phyloP scores from a whole-genome alignment of 2,888 invertebrate species.

The Xestia sexstrigata region DNA sequence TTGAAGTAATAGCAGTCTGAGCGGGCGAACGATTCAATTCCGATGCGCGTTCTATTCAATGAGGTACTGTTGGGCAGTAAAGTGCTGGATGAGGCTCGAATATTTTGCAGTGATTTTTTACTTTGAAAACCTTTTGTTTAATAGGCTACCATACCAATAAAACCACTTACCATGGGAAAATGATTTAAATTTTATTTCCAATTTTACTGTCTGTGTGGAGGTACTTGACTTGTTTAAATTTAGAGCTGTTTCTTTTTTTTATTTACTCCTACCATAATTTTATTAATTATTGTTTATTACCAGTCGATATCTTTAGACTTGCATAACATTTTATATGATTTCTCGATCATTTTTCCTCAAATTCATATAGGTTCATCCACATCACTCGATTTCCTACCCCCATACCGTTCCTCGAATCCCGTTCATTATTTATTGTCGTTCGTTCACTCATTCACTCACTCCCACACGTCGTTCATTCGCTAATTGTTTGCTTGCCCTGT shows the following conservation, averaged over 20 bases:
- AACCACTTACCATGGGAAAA: neutral
- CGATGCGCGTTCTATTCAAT: constrained; percentile 68
- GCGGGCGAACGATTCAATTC: constrained; percentile 68
- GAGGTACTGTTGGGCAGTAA: constrained; percentile 21
- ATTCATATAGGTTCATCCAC: neutral
- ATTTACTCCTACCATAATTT: neutral
- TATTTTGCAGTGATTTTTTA: neutral
- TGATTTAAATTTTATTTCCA: neutral
- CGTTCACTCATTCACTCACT: constrained; percentile 35
- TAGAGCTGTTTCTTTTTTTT: neutral
- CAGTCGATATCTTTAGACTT: neutral
- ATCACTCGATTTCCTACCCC: neutral
- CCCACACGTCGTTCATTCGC: constrained; percentile 21
- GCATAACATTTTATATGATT: neutral
- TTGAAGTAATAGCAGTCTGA: constrained; percentile 69
- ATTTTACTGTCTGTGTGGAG: neutral
- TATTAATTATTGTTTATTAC: neutral
- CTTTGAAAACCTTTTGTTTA: neutral
- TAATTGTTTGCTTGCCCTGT: constrained; percentile 51
- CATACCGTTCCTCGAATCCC: neutral
- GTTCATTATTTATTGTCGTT: constrained; percentile 28
- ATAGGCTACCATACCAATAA: too few species aligned
- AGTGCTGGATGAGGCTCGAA: constrained; percentile 16
- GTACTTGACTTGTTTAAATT: neutral
- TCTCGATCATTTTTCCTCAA: neutral